A percentile compares a stretch with the other conserved stretches of the same genome.
Conservation (phyloP, 2,888 invertebrate genomes). For the Sipha maydis region DNA sequence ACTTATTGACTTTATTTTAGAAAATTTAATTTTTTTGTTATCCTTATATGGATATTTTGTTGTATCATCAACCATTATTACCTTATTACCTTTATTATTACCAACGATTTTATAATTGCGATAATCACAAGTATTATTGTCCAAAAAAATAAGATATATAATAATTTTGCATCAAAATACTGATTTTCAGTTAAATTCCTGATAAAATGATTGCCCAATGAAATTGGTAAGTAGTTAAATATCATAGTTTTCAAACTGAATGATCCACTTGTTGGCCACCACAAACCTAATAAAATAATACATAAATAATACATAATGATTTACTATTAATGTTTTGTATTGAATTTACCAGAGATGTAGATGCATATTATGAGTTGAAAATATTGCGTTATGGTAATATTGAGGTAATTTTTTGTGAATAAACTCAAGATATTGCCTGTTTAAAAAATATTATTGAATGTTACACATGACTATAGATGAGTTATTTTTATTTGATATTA, state of each 20-base stretch:
- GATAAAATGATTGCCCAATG: not conserved
- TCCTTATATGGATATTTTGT: no score
- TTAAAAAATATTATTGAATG: not conserved
- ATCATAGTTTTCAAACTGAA: not conserved
- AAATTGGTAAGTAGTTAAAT: not conserved
- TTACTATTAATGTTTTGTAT: not conserved
- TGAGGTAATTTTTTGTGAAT: not conserved
- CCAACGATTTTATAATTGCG: not conserved
- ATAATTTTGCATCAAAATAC: not conserved
- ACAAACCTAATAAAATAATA: constrained; percentile 15
- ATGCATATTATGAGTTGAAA: constrained; percentile 18
- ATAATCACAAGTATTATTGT: constrained; percentile 5
- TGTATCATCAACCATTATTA: no score
- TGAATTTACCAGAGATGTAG: constrained; percentile 12
- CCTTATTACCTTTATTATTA: no score
- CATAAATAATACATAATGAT: not conserved
- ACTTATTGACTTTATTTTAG: no score
- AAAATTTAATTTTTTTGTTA: no score
- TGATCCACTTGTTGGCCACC: constrained; percentile 28
- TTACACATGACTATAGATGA: not conserved
- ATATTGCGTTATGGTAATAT: not conserved
- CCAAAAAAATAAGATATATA: not conserved
- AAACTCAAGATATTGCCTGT: constrained; percentile 31
- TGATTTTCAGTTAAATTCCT: constrained; percentile 36
- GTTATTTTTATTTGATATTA: no score